Evolutionary conservation across 1,140 invertebrate species (phyloP), one percentile per base, ranked within the genome.

Genomic region (Pentalonia nigronervosa): DNA sequence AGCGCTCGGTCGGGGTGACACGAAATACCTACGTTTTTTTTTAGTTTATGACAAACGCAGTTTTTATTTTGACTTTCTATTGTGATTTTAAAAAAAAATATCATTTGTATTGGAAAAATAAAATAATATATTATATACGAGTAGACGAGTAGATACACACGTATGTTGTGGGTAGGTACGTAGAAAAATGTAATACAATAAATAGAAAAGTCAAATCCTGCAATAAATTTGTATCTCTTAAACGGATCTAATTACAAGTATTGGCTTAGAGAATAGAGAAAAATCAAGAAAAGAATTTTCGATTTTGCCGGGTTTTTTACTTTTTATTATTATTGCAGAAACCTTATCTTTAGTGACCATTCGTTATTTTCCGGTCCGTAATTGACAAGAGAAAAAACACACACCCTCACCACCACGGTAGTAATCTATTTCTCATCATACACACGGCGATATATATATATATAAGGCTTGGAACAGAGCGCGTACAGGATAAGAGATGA

Each of bases 371-470:
- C 91, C 91, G 91, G 91, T 93, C 25, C 76, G 91, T 93, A 93
- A 93, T 93, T 93, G 91, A 93, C 91, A 93, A 93, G 91, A 93
- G 67, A 91, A 92, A 93, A 93, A 93, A 93, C 81, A 84, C 76
- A 92, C 41, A 91, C 67, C 30, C 90, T 45, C 76, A 9, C 81
- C 30, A 50, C 25, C 81, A 21, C 7, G 23, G 89, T 67, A 41
- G 89, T 90, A 93, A 93, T 93, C 91, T 93, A 93, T 93, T 84
- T 93, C 91, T 84, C 91, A 93, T 93, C 91, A 93, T 93, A 93
- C 48, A 86, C 91, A 67, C 48, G 30, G 25, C 81, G 81, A 93
- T 90, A 84, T 56, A 67, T 41, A 41, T 60, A 60, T 60, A 30
- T 76, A 76, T 76, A n/a, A n/a, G 60, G 47, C 34, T 76, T 36